Conservation (phyloP, 2,888 invertebrate genomes). For the Pristionchus fissidentatus region DNA sequence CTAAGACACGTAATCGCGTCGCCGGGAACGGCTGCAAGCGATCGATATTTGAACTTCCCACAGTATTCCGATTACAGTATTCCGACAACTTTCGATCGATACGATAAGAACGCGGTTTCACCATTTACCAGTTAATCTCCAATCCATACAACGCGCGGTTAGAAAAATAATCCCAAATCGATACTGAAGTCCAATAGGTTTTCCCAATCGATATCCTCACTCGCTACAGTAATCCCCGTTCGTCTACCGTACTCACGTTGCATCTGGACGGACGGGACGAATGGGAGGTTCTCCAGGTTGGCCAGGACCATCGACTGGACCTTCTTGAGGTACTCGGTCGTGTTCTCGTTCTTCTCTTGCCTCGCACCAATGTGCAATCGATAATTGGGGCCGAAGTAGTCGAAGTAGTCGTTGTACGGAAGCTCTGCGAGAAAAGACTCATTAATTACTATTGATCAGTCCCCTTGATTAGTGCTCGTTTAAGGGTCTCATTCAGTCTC, state of each 20-base stretch:
- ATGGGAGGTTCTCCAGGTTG: conserved; percentile 66
- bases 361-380: conserved; percentile 69
- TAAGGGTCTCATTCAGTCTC: background rate
- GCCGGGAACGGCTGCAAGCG: conserved; percentile 63
- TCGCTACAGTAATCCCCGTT: background rate
- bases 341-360: conserved; percentile 59
- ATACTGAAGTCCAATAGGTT: background rate
- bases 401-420: conserved; percentile 72
- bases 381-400: conserved; percentile 73
- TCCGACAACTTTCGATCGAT: too few relatives aligned
- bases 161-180: background rate
- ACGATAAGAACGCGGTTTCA: background rate
- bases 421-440: conserved; percentile 65
- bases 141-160: background rate
- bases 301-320: conserved; percentile 58
- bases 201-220: background rate
- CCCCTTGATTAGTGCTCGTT: background rate
- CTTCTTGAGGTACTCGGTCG: background rate
- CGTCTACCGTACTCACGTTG: conserved; percentile 55
- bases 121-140: background rate
- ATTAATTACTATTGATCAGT: background rate
- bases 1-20: conserved; percentile 65
- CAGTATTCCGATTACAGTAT: background rate
- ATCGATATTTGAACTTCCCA: background rate
- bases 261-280: conserved; percentile 73